Evolutionary conservation across 2,113 vertebrate genomes (phyloP).

Genomic region (Alouatta palliata): DNA sequence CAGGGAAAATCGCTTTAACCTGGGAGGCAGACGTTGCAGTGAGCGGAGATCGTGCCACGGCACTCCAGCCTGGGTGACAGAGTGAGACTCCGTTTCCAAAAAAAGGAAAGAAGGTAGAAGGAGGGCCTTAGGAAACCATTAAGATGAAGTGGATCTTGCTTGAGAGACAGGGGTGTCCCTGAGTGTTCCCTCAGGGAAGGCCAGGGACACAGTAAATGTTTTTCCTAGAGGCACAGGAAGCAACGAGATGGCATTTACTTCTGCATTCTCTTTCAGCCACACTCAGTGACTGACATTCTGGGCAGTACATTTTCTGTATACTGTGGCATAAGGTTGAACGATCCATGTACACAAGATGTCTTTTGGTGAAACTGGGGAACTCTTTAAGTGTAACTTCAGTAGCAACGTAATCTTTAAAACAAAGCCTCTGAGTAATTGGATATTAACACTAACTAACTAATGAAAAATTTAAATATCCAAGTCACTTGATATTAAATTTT

Average conservation of each 20-base stretch:
- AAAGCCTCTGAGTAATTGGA: not conserved
- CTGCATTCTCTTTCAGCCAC: not conserved
- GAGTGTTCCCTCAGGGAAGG: not conserved
- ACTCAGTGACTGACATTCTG: not conserved
- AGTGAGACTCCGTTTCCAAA: too few relatives aligned
- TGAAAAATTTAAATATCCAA: not conserved
- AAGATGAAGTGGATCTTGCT: not conserved
- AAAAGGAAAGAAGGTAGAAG: too few relatives aligned
- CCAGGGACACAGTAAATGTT: not conserved
- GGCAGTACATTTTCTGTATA: not conserved
- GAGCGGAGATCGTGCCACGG: too few relatives aligned
- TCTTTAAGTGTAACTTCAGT: not conserved
- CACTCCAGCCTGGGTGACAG: too few relatives aligned
- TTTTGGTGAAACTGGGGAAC: not conserved
- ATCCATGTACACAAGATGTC: not conserved
- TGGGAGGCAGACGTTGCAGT: too few relatives aligned
- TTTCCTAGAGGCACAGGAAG: not conserved
- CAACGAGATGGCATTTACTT: not conserved
- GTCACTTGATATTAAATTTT: constrained; percentile 1
- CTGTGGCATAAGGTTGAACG: not conserved
- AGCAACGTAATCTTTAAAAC: constrained; percentile 1
- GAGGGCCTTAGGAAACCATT: not conserved
- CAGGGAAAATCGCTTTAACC: too few relatives aligned
- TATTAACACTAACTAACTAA: not conserved
- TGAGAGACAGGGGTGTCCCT: not conserved